A percentile compares a stretch with the other conserved stretches of the same genome.
Evolutionary conservation across 53 echinoderm and acorn worm species (phyloP).

Genomic region (Crossaster papposus): DNA sequence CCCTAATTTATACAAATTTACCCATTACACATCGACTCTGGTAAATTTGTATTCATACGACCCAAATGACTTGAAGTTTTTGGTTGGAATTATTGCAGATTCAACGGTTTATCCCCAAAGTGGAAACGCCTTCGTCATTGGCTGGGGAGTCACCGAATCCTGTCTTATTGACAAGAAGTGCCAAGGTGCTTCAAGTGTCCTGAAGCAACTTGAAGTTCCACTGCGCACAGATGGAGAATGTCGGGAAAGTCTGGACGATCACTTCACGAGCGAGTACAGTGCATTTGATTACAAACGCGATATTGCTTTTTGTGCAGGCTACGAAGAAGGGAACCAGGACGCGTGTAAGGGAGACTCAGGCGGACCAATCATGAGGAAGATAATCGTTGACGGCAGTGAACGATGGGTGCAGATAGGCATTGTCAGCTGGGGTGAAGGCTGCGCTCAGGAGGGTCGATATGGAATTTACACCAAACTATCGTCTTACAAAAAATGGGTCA

Average conservation of each 20-base stretch:
- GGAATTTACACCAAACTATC: slow-evolving; percentile 57
- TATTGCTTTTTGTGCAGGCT: slow-evolving; percentile 54
- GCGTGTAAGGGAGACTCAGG: slow-evolving; percentile 63
- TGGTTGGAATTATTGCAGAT: background rate
- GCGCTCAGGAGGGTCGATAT: slow-evolving; percentile 32
- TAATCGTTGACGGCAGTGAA: background rate
- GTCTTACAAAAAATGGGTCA: slow-evolving; percentile 1
- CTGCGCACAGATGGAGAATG: background rate
- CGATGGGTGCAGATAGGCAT: slow-evolving; percentile 57
- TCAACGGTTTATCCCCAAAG: background rate
- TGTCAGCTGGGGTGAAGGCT: slow-evolving; percentile 61
- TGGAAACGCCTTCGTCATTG: slow-evolving; percentile 15
- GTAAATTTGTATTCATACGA: too few species aligned
- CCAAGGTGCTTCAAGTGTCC: background rate
- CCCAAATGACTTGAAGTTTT: background rate
- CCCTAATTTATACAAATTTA: too few species aligned
- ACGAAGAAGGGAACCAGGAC: slow-evolving; percentile 20
- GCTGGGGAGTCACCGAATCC: slow-evolving; percentile 41
- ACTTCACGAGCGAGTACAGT: background rate
- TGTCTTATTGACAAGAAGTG: background rate
- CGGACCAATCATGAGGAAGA: slow-evolving; percentile 49
- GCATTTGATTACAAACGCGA: background rate
- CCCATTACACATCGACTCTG: too few species aligned
- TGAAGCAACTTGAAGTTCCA: slow-evolving; percentile 31
- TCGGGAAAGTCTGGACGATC: background rate